Base-by-base conservation (phyloP, 2,113 vertebrate species). In the Tor tambroides region DNA sequence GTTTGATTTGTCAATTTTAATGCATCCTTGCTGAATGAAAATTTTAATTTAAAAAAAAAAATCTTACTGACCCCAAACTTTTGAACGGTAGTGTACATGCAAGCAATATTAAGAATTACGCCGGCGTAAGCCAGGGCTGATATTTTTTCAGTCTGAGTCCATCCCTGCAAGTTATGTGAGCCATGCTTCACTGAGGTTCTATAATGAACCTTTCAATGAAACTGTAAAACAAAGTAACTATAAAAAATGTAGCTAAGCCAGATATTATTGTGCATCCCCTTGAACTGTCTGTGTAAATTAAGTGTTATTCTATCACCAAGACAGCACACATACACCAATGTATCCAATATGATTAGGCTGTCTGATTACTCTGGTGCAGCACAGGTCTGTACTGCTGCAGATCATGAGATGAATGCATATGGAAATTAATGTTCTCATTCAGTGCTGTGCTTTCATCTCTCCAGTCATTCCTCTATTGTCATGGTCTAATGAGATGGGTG, bases 401-500 rank as follows among this genome's bases (percentile, higher is more conserved):
- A 43, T 65, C 67, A 87, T 82, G 67, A 86, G 80, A 88, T 87
- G 72, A 91, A 89, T 85, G 84, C 86, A 51, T 77, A 85, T 85
- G 83, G 41, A 82, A 81, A 87, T 87, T 43, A 89, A 87, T 88
- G 59, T 82, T 78, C 54, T 32, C n/a, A 71, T 38, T 54, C 61
- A 61, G 11, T 28, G n/a, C 30, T 54, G 69, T 35, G 79, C 89
- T 87, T 85, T 72, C 77, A 81, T 87, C 61, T 35, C 74, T 75
- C 41, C 41, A 3, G 49, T 43, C 49, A 82, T 78, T 17, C 38
- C 88, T 85, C 72, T 41, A 43, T 91, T 93, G 83, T 72, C 1
- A 26, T 23, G 82, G 41, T 75, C 23, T 94, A 94, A 95, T 94
- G 92, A 95, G 90, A 95, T 94, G 94, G 92, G 94, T 94, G 89